phyloP scores from a whole-genome alignment of 2,113 vertebrate species.

The Odocoileus virginianus region DNA sequence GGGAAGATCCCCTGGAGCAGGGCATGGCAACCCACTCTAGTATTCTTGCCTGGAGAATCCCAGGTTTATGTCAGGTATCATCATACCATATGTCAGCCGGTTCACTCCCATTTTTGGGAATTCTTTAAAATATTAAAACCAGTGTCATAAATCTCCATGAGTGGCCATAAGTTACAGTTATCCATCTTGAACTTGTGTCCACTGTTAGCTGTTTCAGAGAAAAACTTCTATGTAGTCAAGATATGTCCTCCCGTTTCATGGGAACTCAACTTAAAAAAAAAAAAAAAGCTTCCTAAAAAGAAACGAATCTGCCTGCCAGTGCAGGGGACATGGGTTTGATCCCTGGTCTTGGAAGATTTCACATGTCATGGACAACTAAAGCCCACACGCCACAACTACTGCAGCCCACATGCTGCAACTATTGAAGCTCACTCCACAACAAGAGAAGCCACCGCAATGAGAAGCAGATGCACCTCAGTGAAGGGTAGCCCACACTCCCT shows the following conservation, averaged over 20 bases:
- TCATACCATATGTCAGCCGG: background rate
- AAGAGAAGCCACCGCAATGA: background rate
- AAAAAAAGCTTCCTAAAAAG: background rate
- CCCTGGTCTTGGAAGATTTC: background rate
- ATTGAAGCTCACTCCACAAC: background rate
- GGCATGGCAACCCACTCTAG: background rate
- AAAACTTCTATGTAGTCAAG: background rate
- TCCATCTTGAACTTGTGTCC: background rate
- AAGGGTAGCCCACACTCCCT: accelerated
- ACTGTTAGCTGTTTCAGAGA: background rate
- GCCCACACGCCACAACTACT: background rate
- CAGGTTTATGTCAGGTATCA: too few species aligned
- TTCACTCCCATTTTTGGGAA: background rate
- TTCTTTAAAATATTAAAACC: background rate
- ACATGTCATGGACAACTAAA: background rate
- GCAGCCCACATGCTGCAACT: accelerated
- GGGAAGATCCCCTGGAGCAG: background rate
- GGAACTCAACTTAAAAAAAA: background rate
- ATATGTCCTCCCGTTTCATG: background rate
- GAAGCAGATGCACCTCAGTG: background rate
- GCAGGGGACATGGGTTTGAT: background rate
- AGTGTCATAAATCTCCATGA: background rate
- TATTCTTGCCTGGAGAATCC: background rate
- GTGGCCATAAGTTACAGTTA: background rate
- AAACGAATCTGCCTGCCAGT: background rate